Base-by-base conservation (phyloP, 1,140 invertebrate genomes). In the Lepidurus apus region DNA sequence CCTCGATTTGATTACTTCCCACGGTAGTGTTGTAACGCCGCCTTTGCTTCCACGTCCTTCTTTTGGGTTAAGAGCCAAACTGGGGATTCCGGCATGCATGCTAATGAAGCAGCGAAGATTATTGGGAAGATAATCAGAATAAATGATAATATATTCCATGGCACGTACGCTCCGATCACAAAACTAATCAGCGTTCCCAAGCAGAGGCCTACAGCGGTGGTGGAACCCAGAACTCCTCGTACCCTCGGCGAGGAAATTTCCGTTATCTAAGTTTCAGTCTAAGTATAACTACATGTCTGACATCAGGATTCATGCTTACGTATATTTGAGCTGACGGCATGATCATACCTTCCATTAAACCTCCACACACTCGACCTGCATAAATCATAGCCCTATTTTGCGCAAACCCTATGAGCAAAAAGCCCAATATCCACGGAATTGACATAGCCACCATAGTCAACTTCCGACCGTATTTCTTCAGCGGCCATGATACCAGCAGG, bases 1-100 rank as follows among this genome's bases (percentile, higher is more conserved):
- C 26, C 26, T 34, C 26, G 26, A 34, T 34, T 34, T 76, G 74
- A 26, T 74, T 88, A 84, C 1, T 82, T 81, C 75, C 94, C 93
- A 78, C 95, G 88, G 11, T 97, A 84, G 91, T 92, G 94, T 80
- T 90, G 86, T 7, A 97, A 84, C 1, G 94, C 87, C 82, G 91
- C 90, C n/a, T 89, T 85, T 0, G 94, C 94, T 74, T 90, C 88
- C 80, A 93, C 90, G 74, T 89, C 87, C 8, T 34, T 73, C 42
- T 74, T 43, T 1, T 44, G 34, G 1, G 73, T 43, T n/a, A 79
- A n/a, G 74, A 79, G 78, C 78, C 78, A 79, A 26, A 45, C 21
- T 1, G 78, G 78, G 3, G 73, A 75, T 47, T 79, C 78, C 1
- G 78, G 78, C 73, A 79, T 44, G 4, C 74, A 74, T 2, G 42